Evolutionary conservation across 2,797 vertebrate genomes (phyloP), one percentile per base, ranked within the genome.

Genomic region (Valencia hispanica): DNA sequence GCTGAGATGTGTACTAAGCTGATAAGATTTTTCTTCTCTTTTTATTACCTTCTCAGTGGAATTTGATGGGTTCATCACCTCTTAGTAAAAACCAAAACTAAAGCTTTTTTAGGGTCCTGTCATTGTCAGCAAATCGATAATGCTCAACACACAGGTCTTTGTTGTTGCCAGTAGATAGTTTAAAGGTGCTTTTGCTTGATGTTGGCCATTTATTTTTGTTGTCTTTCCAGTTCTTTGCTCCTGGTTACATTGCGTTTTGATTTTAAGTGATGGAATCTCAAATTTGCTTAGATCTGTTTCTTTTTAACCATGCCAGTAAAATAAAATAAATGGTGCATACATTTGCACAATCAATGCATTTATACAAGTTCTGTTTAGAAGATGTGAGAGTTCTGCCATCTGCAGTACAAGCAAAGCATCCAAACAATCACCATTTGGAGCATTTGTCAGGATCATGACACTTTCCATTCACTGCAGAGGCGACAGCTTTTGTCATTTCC

Each of bases 391-490:
- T 70, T 4, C 5, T n/a, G 74, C 43, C 51, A 34, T 68, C 79
- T 5, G 74, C 65, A 73, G 68, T 74, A 61, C 3, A 48, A 59
- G 79, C 74, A 63, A 53, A 78, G 45, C 45, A 55, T 81, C 68
- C 68, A 0, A 11, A 20, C 65, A 70, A 70, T 75, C 79, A 72
- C 73, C 78, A 84, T 89, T 80, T 79, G 85, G 75, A 76, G 48
- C 32, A 66, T 75, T 86, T 69, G 86, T 87, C 84, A 82, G 69
- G 70, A 87, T 91, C 90, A 76, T 80, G 90, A 87, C 86, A 90
- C 73, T 68, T 39, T 59, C 69, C 76, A 86, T 89, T 90, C 91
- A 79, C 68, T 14, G 68, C 61, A 72, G 77, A n/a, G 51, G 66
- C 79, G 74, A 82, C 87, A 77, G 86, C 79, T 43, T 45, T 9